These are phyloP conservation scores for Acronicta psi DNA, from an alignment of 2,888 invertebrate genomes.

Conservation along the genomic window DNA sequence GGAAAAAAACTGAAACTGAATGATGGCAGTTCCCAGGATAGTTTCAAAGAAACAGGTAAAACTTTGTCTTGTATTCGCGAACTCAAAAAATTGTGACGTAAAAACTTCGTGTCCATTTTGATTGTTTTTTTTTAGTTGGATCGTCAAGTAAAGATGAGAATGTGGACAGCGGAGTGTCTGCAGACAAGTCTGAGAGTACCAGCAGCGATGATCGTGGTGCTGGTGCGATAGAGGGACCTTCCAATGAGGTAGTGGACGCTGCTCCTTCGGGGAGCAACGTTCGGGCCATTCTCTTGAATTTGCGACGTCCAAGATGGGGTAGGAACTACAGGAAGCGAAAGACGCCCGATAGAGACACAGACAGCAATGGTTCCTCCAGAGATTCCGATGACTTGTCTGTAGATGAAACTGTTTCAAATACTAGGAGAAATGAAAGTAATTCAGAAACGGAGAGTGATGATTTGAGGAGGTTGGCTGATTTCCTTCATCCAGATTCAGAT, in stretches of 20 bases:
- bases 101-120: slow-evolving; percentile 65
- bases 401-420: slow-evolving; percentile 63
- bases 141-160: slow-evolving; percentile 77
- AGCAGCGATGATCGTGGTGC: slow-evolving; percentile 77
- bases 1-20: slow-evolving; percentile 84
- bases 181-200: slow-evolving; percentile 85
- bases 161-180: slow-evolving; percentile 83
- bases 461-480: slow-evolving; percentile 62
- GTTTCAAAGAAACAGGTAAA: slow-evolving; percentile 77
- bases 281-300: slow-evolving; percentile 74
- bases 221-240: slow-evolving; percentile 66
- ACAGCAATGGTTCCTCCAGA: slow-evolving; percentile 76
- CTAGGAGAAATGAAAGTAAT: slow-evolving; percentile 61
- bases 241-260: slow-evolving; percentile 76
- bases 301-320: slow-evolving; percentile 71
- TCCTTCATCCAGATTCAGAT: slow-evolving; percentile 63
- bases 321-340: slow-evolving; percentile 82
- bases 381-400: slow-evolving; percentile 82
- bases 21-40: slow-evolving; percentile 84
- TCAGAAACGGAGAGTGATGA: slow-evolving; percentile 72
- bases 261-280: slow-evolving; percentile 80
- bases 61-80: slow-evolving; percentile 21
- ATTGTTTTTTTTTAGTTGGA: slow-evolving; percentile 63
- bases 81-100: slow-evolving; percentile 62
- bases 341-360: slow-evolving; percentile 78